Base-by-base conservation (phyloP, 1,140 invertebrate genomes). In the Aphaenogaster rudis region DNA sequence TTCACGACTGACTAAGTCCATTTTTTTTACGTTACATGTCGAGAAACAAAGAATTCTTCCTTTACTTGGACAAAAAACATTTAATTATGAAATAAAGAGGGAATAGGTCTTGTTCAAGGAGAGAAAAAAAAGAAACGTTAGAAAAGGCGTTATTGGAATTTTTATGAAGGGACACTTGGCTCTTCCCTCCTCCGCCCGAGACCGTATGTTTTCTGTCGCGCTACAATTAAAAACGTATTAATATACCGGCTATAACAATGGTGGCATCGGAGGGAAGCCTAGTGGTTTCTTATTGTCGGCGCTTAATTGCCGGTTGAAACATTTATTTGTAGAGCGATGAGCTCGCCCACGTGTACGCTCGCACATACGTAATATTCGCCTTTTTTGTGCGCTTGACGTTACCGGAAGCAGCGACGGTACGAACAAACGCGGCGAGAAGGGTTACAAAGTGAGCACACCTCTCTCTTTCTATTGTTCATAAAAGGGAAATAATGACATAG, bases 161-260 rank as follows among this genome's bases (percentile, higher is more conserved):
- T 84, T 84, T 84, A 84, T 76, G 39, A 84, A 63, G 54, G 80
- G 42, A 54, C 39, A 61, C 42, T 54, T 28, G 52, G 67, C 36
- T 61, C 69, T 63, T 69, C 42, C 77, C 61, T 72, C 33, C 42
- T 42, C 39, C 48, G 9, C 42, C 64, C 48, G 3, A 71, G 52
- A 72, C 72, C 86, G 87, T 88, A 87, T 90, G 80, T 87, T 86
- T 91, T 91, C 88, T 86, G 90, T 91, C 86, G 77, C 86, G 76
- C 45, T 84, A 86, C 89, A 92, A 92, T 92, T 92, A 92, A 92
- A 92, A 91, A 89, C 86, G 84, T 89, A 92, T 92, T 91, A 92
- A 92, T 92, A 90, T 54, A 45, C 61, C 48, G 76, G 52, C 77
- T 72, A 78, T 71, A 69, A 15, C 33, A 71, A 21, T 57, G 45